Percentiles rank a stretch among this genome's conserved stretches.
Conservation (phyloP, 2,888 invertebrate genomes). For the Mimas tiliae region DNA sequence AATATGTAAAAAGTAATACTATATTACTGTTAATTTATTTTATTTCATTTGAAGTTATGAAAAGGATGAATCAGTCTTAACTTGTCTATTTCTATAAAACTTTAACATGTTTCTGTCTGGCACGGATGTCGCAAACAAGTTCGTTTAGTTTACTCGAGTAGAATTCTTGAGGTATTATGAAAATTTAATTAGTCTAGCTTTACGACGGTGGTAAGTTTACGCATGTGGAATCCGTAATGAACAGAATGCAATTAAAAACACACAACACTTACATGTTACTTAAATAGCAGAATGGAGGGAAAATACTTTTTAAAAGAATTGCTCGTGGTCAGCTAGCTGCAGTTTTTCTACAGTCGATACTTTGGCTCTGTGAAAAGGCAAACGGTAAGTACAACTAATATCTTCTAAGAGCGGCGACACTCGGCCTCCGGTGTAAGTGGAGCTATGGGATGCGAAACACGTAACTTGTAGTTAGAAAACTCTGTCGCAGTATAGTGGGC, state of each 20-base stretch:
- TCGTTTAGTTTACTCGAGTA: constrained; percentile 51
- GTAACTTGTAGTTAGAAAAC: constrained; percentile 34
- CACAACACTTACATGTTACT: neutral
- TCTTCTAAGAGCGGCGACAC: constrained; percentile 50
- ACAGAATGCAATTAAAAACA: constrained; percentile 44
- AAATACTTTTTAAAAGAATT: constrained; percentile 32
- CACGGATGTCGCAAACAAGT: constrained; percentile 45
- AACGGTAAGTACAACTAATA: constrained; percentile 56
- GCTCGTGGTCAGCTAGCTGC: constrained; percentile 45
- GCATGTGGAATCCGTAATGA: constrained; percentile 55
- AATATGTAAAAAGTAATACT: no score
- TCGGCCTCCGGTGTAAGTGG: constrained; percentile 40
- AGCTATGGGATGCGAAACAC: constrained; percentile 48
- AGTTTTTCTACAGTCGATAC: constrained; percentile 46
- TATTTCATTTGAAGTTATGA: neutral
- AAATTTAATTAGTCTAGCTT: constrained; percentile 62
- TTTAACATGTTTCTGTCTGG: constrained; percentile 36
- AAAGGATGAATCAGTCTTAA: neutral
- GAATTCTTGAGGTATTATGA: constrained; percentile 56
- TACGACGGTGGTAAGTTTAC: constrained; percentile 47
- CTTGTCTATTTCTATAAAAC: constrained; percentile 29
- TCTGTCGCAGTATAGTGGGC: constrained; percentile 23
- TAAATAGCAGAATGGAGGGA: neutral
- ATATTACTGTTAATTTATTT: neutral
- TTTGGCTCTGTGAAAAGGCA: constrained; percentile 51